Conservation (phyloP, 2,113 vertebrate genomes). For the Bufo bufo region DNA sequence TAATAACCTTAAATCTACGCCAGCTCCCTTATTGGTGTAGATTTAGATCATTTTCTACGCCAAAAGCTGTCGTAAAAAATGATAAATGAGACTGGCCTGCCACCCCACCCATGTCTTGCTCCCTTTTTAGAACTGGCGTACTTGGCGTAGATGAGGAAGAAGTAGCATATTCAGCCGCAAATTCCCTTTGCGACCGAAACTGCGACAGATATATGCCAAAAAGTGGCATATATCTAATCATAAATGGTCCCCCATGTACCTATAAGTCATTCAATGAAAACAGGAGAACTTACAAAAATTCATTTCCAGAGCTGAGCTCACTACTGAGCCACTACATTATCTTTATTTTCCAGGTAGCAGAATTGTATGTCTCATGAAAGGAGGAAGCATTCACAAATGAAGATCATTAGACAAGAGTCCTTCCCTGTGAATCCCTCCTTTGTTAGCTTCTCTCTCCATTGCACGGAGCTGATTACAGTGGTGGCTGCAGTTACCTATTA, state of each 20-base stretch:
- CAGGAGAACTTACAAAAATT: background rate
- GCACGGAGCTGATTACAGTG: background rate
- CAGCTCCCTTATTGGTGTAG: too few species aligned
- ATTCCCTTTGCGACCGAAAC: too few species aligned
- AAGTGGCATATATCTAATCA: too few species aligned
- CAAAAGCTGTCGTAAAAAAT: too few species aligned
- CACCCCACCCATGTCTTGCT: too few species aligned
- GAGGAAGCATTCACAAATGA: constrained; percentile 9
- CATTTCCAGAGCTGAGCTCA: background rate
- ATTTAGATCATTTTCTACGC: too few species aligned
- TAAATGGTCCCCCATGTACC: background rate
- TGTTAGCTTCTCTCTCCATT: constrained; percentile 10
- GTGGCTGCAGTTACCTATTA: background rate
- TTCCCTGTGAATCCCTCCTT: background rate
- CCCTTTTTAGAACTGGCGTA: too few species aligned
- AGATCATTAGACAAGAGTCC: constrained; percentile 5
- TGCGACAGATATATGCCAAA: too few species aligned
- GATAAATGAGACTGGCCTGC: too few species aligned
- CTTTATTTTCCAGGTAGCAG: constrained; percentile 2
- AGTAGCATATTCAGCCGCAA: too few species aligned
- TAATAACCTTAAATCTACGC: too few species aligned
- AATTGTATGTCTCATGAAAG: constrained; percentile 1
- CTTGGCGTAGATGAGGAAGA: too few species aligned
- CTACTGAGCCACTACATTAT: background rate
- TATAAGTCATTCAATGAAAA: background rate